A percentile compares a stretch with the other conserved stretches of the same genome.
Conservation (phyloP, 2,113 vertebrate genomes). For the Ciconia maguari region DNA sequence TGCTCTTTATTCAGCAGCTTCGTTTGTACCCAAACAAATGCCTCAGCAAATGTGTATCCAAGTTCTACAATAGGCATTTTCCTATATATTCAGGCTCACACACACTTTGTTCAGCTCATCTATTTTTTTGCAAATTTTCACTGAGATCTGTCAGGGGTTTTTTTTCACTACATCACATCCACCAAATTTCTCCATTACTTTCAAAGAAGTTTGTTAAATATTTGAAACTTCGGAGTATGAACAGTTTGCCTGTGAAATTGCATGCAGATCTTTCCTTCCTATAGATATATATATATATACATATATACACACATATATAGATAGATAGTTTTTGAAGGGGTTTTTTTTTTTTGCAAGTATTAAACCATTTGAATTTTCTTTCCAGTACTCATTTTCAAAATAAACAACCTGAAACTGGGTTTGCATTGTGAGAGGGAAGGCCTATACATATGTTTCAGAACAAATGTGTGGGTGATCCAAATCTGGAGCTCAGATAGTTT, state of each 20-base stretch:
- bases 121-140: background rate
- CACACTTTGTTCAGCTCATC: background rate
- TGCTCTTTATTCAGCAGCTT: background rate
- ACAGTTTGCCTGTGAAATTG: background rate
- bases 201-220: background rate
- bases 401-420: slow-evolving; percentile 9
- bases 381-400: slow-evolving; percentile 26
- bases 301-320: background rate
- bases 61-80: background rate
- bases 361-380: background rate
- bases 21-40: background rate
- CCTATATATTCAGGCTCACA: background rate
- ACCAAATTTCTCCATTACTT: background rate
- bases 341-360: background rate
- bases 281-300: background rate
- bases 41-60: background rate
- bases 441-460: slow-evolving; percentile 10
- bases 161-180: background rate
- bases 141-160: background rate
- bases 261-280: background rate
- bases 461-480: slow-evolving; percentile 35
- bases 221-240: background rate
- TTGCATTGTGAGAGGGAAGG: slow-evolving; percentile 5
- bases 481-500: slow-evolving; percentile 27
- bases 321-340: background rate